A percentile compares a stretch with the other conserved stretches of the same genome.
Evolutionary conservation across 1,140 invertebrate species (phyloP).

Genomic region (Drosophila azteca): DNA sequence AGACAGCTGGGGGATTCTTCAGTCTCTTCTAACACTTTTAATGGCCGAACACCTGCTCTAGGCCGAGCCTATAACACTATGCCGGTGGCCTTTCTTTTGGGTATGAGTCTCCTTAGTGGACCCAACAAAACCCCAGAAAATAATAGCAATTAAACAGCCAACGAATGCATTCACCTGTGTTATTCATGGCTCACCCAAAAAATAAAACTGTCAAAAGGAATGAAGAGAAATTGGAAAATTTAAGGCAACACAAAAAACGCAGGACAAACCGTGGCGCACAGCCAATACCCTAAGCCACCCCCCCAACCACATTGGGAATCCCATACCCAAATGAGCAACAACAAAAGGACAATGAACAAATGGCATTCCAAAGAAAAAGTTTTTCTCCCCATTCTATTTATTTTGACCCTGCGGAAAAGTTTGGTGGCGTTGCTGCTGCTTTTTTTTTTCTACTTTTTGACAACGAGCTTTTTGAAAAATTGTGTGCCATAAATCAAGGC

Average conservation of each 20-base stretch:
- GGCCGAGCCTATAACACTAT: too few species aligned
- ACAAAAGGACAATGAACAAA: constrained; percentile 44
- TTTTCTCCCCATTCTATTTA: constrained; percentile 15
- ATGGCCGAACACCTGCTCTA: too few species aligned
- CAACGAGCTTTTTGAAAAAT: constrained; percentile 67
- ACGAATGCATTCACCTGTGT: constrained; percentile 9
- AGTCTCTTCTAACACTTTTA: too few species aligned
- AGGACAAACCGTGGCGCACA: not conserved
- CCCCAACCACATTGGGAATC: not conserved
- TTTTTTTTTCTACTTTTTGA: constrained; percentile 51
- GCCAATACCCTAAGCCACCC: not conserved
- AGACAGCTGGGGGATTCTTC: too few species aligned
- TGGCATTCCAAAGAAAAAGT: constrained; percentile 56
- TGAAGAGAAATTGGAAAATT: constrained; percentile 35
- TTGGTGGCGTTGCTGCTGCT: not conserved
- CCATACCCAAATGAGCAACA: constrained; percentile 23
- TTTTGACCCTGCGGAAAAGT: constrained; percentile 45
- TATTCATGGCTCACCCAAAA: constrained; percentile 26
- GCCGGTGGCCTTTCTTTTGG: too few species aligned
- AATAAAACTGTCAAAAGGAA: constrained; percentile 54
- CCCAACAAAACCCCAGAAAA: too few species aligned
- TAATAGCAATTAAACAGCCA: constrained; percentile 22
- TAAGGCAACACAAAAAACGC: not conserved
- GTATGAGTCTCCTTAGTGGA: too few species aligned
- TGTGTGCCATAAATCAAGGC: constrained; percentile 68